Base-by-base conservation (phyloP, 2,113 vertebrate species). In the Tretioscincus oriximinensis region DNA sequence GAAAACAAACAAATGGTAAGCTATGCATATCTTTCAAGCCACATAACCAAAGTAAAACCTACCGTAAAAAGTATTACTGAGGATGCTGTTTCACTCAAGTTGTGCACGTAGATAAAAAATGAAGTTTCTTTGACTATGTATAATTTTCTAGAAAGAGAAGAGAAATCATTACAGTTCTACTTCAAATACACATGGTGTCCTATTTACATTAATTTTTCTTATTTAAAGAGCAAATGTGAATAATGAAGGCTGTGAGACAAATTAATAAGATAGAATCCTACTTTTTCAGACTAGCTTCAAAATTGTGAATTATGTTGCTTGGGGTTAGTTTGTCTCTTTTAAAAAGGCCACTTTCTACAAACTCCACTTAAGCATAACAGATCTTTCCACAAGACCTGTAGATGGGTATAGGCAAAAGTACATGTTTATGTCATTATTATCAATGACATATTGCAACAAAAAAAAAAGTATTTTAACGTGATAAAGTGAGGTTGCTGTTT, bases 401-500 rank as follows among this genome's bases (percentile, higher is more conserved):
- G 28, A 69, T 9, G 29, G 14, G 7, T 41, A 24, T 24, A 76
- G 31, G 60, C 76, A 74, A 16, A 5, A 24, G 45, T 60, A 9
- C 31, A n/a, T 4, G 81, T 51, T 72, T 77, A 72, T 85, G n/a
- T 73, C 82, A 47, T 82, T 22, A 68, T 83, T 65, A 77, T 73
- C 64, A 83, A 29, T 76, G 26, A 28, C 20, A 83, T 58, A 75
- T 45, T 21, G 80, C 73, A 18, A 2, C 1, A 58, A 18, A 58
- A 58, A 5, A 58, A 58, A 58, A 4, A 2, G 54, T 58, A 18
- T 18, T 58, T 58, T 58, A 58, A 58, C 54, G 18, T 58, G 54
- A 51, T 4, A 58, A 12, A 58, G 16, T 58, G 54, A 58, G 54
- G 4, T 58, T 18, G 14, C 18, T 58, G 54, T 5, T 18, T 58